Base-by-base conservation (phyloP, 2,797 vertebrate genomes). In the Eidolon dupreanum region DNA sequence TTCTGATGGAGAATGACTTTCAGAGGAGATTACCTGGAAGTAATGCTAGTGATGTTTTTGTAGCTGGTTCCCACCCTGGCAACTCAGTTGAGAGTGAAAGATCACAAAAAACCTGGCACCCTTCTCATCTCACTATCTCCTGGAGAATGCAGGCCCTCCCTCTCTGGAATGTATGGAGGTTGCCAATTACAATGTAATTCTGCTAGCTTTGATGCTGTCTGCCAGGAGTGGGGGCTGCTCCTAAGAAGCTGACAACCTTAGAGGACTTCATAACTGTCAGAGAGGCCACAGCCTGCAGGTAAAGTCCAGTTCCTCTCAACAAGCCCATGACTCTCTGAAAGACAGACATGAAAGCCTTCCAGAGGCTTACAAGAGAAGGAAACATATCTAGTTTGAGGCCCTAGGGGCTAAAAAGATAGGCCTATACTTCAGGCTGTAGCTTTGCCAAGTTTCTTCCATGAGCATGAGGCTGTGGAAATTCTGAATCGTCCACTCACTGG, bases 241-340 rank as follows among this genome's bases (percentile, higher is more conserved):
- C 94, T 87, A 73, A 87, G 38, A 70, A 41, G 51, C 7, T 65
- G 51, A 94, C 61, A 57, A 57, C 22, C 55, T 51, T 16, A 74
- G 63, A 82, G 49, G 33, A 26, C 85, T 41, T 68, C 61, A 5
- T 7, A 46, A 24, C 41, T 89, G 22, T 68, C 33, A 63, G 81
- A 85, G 88, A 61, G n/a, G 38, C 22, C 55, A 73, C 19, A 28
- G 77, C 26, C 88, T 86, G 8, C 74, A 93, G 26, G 65, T 74
- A 94, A 74, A 36, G 55, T 83, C 85, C 55, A 79, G 16, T 53
- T 96, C 81, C 74, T 89, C 74, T 87, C 33, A 33, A 63, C 88
- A 51, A 93, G 71, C 66, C 83, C 86, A 55, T 73, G 73, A 83
- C 43, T 93, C 70, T 95, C 88, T 77, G 78, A 96, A 85, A 88